A percentile compares a stretch with the other conserved stretches of the same genome.
These are phyloP conservation scores for Enhydra lutris DNA, from an alignment of 2,113 vertebrate species.

Conservation along the genomic window DNA sequence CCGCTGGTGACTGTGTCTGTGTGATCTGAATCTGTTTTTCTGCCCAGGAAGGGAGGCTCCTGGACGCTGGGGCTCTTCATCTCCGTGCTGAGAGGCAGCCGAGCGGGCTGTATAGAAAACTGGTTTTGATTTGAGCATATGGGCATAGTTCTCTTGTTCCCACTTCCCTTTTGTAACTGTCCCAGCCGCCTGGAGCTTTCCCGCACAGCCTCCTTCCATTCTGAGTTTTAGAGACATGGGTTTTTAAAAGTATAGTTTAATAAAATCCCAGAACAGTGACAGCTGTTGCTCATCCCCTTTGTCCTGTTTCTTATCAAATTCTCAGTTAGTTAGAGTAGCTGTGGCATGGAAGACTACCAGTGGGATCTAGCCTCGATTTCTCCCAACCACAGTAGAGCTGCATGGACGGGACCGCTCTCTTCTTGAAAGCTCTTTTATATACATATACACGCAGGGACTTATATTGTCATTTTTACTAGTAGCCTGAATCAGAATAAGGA, in stretches of 20 bases:
- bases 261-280: neutral
- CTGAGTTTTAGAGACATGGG: neutral
- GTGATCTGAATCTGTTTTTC: neutral
- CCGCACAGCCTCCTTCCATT: neutral
- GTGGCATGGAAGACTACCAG: neutral
- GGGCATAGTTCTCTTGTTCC: neutral
- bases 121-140: neutral
- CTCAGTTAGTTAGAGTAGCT: neutral
- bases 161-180: neutral
- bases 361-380: neutral
- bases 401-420: rapidly evolving
- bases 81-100: neutral
- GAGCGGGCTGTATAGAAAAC: neutral
- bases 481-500: neutral
- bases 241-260: constrained; percentile 13
- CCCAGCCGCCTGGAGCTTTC: neutral
- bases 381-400: neutral
- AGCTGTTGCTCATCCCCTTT: neutral
- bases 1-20: neutral
- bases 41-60: neutral
- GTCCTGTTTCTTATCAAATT: neutral
- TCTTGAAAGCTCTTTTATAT: neutral
- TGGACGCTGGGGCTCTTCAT: neutral
- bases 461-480: neutral
- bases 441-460: neutral